These are phyloP conservation scores for Alloscopus bannaensis DNA, from an alignment of 2,888 invertebrate genomes.

Conservation along the genomic window DNA sequence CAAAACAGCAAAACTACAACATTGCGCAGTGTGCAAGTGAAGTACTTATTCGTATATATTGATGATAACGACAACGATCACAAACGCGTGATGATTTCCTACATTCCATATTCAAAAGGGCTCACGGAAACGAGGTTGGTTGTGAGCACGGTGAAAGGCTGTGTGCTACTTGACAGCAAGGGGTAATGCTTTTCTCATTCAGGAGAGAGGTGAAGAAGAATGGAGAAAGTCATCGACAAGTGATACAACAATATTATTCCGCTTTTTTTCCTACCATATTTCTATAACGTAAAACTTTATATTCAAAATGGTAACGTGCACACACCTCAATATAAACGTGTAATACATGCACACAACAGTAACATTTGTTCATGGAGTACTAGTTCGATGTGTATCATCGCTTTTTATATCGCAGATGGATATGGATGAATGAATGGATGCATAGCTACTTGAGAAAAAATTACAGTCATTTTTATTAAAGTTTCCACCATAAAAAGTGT, in stretches of 20 bases:
- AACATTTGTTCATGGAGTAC: neutral
- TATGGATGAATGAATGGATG: no score
- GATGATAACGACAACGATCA: constrained; percentile 7
- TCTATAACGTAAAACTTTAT: neutral
- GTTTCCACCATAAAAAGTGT: neutral
- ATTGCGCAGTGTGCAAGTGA: no score
- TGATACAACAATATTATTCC: constrained; percentile 23
- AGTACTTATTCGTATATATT: no score
- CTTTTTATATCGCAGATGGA: no score
- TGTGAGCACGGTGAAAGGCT: neutral
- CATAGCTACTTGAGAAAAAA: neutral
- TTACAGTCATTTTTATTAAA: neutral
- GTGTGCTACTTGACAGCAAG: neutral
- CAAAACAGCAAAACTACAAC: no score
- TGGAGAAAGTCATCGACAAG: constrained; percentile 14
- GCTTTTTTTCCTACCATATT: neutral
- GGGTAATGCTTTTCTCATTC: neutral
- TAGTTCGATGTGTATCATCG: neutral
- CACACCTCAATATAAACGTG: neutral
- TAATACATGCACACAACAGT: neutral
- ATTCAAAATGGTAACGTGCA: neutral
- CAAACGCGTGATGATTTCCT: neutral
- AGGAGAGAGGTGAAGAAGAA: neutral
- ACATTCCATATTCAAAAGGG: constrained; percentile 19
- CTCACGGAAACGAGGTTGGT: neutral